Base-by-base conservation (phyloP, 2,888 invertebrate species). In the Quadroppia sp. region DNA sequence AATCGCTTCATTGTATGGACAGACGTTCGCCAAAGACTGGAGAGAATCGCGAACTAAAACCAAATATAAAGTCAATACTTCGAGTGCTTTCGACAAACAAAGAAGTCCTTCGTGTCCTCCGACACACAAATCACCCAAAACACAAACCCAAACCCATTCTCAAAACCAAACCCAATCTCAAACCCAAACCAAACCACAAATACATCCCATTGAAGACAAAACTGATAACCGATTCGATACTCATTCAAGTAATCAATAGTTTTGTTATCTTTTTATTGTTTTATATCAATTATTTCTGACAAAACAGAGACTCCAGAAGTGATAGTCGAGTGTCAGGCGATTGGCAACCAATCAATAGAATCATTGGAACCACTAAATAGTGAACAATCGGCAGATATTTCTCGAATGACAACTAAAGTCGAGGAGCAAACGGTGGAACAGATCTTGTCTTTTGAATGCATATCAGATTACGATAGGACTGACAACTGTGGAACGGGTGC, bases 1-100 rank as follows among this genome's bases (percentile, higher is more conserved):
- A 61, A 92, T 94, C 0, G 94, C 94, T 80, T 86, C 93, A 71
- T 83, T 94, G 1, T 94, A 93, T 81, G 94, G 94, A 0, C 91
- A 75, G 67, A 71, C 74, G 36, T 76, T 72, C 20, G 72, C 75
- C 23, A 75, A 76, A 59, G 76, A 74, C 53, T 74, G 77, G 73
- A 77, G 75, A 71, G 61, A 77, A 25, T 72, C 71, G 25, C 23
- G 75, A 20, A 64, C 72, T 7, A 75, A 73, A 71, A 48, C 48
- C 15, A 72, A 23, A 74, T 28, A 56, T 7, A 45, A 42, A 6
- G 30, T 30, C 15, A 48, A 40, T 20, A 48, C 53, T 42, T 36
- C 13, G 13, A 23, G 53, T n/a, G n/a, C 36, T 40, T 23, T 42
- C 7, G 36, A 40, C n/a, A 74, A 71, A 23, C 15, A 17, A 17